These are phyloP conservation scores for Drosophila equinoxialis DNA, from an alignment of 1,140 invertebrate species.

Conservation along the genomic window DNA sequence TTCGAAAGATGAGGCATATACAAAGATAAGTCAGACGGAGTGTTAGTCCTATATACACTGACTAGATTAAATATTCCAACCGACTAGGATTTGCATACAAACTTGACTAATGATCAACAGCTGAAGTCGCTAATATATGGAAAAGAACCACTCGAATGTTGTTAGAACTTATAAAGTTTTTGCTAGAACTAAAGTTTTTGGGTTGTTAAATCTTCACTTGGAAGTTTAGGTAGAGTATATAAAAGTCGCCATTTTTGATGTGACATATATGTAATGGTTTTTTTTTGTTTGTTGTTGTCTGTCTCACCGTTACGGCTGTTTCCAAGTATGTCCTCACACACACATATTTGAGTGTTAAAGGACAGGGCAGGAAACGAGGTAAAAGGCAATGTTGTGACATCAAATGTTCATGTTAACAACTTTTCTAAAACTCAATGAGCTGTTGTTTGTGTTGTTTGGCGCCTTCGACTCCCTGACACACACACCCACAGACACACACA, in stretches of 20 bases:
- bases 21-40: neutral
- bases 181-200: no score
- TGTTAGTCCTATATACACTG: no score
- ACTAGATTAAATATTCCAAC: no score
- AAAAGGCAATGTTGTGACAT: constrained; percentile 71
- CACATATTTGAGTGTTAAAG: constrained; percentile 7
- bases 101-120: no score
- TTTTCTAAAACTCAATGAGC: constrained; percentile 81
- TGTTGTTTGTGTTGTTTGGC: constrained; percentile 76
- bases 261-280: constrained; percentile 8
- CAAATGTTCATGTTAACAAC: constrained; percentile 81
- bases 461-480: constrained; percentile 21
- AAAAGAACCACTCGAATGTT: no score
- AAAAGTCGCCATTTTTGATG: constrained; percentile 10
- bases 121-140: no score
- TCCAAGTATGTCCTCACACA: constrained; percentile 44
- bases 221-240: neutral
- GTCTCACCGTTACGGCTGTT: constrained; percentile 30
- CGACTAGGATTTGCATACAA: no score
- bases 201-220: no score
- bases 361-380: neutral
- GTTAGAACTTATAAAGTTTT: no score
- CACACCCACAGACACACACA: constrained; percentile 1
- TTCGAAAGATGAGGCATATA: neutral
- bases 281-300: neutral